These are phyloP conservation scores for Pantherophis guttatus DNA, from an alignment of 2,113 vertebrate species.

Conservation along the genomic window DNA sequence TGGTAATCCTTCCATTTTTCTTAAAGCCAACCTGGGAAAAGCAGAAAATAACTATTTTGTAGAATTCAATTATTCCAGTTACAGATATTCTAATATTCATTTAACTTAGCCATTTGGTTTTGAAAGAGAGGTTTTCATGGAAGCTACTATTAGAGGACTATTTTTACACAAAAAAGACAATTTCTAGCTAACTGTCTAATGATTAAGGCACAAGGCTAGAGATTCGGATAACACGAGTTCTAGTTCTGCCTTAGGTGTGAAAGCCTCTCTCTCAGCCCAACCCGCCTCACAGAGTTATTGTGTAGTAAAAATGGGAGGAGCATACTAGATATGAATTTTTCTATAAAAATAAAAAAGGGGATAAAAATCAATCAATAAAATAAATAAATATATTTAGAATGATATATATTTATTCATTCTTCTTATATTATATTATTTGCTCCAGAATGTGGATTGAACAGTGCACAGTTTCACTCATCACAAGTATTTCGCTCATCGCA, in stretches of 20 bases:
- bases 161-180: not conserved
- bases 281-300: not conserved
- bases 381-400: not conserved
- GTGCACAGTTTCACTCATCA: not conserved
- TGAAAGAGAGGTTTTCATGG: not conserved
- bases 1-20: slow-evolving; percentile 81
- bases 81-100: not conserved
- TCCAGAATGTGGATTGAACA: not conserved
- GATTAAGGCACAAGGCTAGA: not conserved
- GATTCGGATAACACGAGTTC: too few relatives aligned
- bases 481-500: not conserved
- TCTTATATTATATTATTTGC: not conserved
- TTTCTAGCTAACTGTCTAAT: not conserved
- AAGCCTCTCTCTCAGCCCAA: not conserved
- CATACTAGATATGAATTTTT: not conserved
- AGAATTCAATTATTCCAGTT: not conserved
- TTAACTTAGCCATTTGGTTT: not conserved
- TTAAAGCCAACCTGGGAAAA: slow-evolving; percentile 87
- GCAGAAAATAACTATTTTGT: not conserved
- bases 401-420: not conserved
- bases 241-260: not conserved
- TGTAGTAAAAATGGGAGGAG: not conserved
- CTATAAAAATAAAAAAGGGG: not conserved
- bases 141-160: not conserved
- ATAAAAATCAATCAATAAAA: not conserved